These are phyloP conservation scores for Trichogramma evanescens DNA, from an alignment of 2,888 invertebrate genomes.

Conservation along the genomic window DNA sequence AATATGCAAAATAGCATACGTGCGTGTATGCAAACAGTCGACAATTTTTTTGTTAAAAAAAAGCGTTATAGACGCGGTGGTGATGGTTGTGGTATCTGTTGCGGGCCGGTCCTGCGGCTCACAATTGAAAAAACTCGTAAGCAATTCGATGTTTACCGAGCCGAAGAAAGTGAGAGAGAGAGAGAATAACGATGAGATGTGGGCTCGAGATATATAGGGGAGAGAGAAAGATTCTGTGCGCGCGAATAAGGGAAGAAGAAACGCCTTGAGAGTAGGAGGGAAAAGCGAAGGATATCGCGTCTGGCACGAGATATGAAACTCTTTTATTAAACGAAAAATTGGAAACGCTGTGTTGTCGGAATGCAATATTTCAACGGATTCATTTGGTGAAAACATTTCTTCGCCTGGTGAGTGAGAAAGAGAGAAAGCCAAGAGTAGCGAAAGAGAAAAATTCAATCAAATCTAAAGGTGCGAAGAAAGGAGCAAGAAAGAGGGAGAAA, in stretches of 20 bases:
- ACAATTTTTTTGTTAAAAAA: no score
- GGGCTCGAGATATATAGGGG: not conserved
- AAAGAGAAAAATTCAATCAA: slow-evolving; percentile 47
- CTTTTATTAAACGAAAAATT: slow-evolving; percentile 47
- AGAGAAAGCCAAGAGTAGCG: not conserved
- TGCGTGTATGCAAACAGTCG: no score
- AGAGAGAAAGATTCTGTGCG: not conserved
- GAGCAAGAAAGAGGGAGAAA: slow-evolving; percentile 23
- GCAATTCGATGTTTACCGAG: slow-evolving; percentile 1
- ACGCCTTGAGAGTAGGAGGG: slow-evolving; percentile 2
- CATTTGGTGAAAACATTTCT: slow-evolving; percentile 48
- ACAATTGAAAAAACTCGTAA: not conserved
- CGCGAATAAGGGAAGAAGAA: not conserved
- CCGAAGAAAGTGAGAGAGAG: slow-evolving; percentile 7
- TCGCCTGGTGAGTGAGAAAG: slow-evolving; percentile 22
- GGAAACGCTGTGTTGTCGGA: slow-evolving; percentile 44
- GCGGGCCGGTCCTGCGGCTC: no score
- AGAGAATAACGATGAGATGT: not conserved
- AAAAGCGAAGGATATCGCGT: slow-evolving; percentile 16
- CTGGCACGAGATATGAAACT: slow-evolving; percentile 22
- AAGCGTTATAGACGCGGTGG: no score
- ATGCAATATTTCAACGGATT: slow-evolving; percentile 49
- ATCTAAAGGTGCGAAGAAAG: slow-evolving; percentile 29
- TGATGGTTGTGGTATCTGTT: no score
- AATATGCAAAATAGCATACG: no score